Conservation (phyloP, 2,113 vertebrate genomes). For the Lophotis ruficrista region DNA sequence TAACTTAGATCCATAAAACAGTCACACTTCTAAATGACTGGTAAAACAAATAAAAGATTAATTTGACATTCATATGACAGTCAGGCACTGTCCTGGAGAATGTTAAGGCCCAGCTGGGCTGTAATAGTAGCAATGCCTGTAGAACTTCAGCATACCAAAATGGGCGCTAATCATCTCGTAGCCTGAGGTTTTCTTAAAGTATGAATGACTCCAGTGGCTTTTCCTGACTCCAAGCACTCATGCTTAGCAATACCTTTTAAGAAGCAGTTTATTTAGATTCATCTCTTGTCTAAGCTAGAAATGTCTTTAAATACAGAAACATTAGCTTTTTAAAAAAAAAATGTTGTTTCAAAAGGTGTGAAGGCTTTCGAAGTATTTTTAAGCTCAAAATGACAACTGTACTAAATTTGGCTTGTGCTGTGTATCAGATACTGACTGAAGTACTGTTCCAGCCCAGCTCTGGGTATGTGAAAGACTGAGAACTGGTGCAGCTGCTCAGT, state of each 20-base stretch:
- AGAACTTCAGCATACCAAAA: neutral
- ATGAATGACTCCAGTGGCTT: neutral
- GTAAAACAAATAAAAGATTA: neutral
- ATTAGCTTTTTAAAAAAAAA: neutral
- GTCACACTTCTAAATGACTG: neutral
- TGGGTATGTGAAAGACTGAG: neutral
- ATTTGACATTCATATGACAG: neutral
- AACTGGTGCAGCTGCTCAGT: neutral
- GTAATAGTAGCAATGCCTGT: rapidly evolving
- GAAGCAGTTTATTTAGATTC: neutral
- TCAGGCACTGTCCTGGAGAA: neutral
- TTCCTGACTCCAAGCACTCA: neutral
- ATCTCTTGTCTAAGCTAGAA: neutral
- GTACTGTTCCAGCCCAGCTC: neutral
- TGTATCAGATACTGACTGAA: neutral
- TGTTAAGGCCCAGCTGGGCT: neutral
- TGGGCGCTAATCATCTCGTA: neutral
- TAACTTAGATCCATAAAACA: neutral
- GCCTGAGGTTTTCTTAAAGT: neutral
- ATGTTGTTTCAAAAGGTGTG: neutral
- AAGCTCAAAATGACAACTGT: neutral
- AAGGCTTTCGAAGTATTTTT: slow-evolving; percentile 6
- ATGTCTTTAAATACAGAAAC: neutral
- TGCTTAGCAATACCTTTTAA: neutral
- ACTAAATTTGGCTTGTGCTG: neutral